Evolutionary conservation across 2,113 vertebrate species (phyloP), one percentile per base, ranked within the genome.

Genomic region (Macquaria ambigua): DNA sequence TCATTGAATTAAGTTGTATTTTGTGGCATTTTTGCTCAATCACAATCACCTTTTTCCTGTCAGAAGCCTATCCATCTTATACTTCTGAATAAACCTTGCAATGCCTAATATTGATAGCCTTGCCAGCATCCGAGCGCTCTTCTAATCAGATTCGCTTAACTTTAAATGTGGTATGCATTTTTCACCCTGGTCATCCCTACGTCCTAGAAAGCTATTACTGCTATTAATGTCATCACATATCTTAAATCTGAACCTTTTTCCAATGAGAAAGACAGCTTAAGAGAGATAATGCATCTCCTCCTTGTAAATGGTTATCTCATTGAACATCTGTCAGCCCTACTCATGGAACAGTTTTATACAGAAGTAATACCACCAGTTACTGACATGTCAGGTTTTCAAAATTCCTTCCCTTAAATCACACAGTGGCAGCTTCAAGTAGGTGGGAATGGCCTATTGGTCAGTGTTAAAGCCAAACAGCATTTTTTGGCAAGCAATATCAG

Each of bases 391-490:
- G 66, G 50, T 70, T 90, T 86, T 83, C 2, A 50, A 55, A 90
- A 79, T 82, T 52, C 78, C 77, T 90, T 86, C 56, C 50, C 37
- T 86, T 31, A 70, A 69, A 83, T 81, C 82, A 58, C 68, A 72
- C 77, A 73, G 66, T 89, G 83, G 87, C 84, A 87, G 78, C 46
- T 87, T 75, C 58, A 77, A 87, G 87, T 80, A 70, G 82, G 78
- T 85, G 84, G 85, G 78, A 88, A 87, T 72, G 52, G 73, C 37
- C 39, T 63, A 3, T 59, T n/a, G 67, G 83, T 81, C 80, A 70
- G 3, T 31, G 69, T 80, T 71, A 5, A 74, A 83, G 20, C 81
- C 73, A 62, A 79, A 84, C 37, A 28, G 21, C 48, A 46, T 31
- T 86, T 80, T 76, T 85, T 90, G 89, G 77, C 82, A 52, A 43